These are phyloP conservation scores for Alethe diademata DNA, from an alignment of 2,113 vertebrate species.

Conservation along the genomic window DNA sequence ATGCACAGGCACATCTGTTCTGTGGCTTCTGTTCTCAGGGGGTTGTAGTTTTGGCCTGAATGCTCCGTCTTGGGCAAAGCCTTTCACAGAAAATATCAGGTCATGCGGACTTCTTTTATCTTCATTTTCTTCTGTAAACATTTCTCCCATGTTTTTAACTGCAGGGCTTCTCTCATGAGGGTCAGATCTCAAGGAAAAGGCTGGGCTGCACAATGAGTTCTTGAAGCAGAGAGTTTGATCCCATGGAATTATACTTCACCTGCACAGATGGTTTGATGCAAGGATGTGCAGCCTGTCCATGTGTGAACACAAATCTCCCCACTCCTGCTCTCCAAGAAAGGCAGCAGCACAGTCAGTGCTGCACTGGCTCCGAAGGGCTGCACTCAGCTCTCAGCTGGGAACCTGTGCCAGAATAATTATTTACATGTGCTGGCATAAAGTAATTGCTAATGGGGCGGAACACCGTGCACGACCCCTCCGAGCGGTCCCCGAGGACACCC, in stretches of 20 bases:
- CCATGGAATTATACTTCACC: background rate
- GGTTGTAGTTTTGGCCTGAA: background rate
- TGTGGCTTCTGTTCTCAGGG: background rate
- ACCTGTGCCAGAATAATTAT: slow-evolving; percentile 45
- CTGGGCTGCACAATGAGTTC: background rate
- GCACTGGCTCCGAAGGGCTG: background rate
- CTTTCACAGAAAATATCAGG: background rate
- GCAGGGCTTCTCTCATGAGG: background rate
- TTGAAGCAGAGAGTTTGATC: background rate
- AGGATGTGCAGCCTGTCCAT: background rate
- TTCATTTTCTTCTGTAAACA: background rate
- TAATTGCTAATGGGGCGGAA: slow-evolving; percentile 27
- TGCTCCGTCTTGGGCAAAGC: background rate
- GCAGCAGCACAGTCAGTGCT: background rate
- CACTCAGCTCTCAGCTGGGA: background rate
- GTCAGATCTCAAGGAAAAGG: background rate
- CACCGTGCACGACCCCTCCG: background rate
- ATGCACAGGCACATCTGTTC: background rate
- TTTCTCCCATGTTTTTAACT: background rate
- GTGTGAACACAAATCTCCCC: background rate
- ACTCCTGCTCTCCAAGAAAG: background rate
- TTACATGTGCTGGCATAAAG: slow-evolving; percentile 52
- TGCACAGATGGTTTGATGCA: background rate
- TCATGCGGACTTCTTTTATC: background rate
- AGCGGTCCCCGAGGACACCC: background rate